These are phyloP conservation scores for Sebastes minor DNA, from an alignment of 2,797 vertebrate species.

Conservation along the genomic window DNA sequence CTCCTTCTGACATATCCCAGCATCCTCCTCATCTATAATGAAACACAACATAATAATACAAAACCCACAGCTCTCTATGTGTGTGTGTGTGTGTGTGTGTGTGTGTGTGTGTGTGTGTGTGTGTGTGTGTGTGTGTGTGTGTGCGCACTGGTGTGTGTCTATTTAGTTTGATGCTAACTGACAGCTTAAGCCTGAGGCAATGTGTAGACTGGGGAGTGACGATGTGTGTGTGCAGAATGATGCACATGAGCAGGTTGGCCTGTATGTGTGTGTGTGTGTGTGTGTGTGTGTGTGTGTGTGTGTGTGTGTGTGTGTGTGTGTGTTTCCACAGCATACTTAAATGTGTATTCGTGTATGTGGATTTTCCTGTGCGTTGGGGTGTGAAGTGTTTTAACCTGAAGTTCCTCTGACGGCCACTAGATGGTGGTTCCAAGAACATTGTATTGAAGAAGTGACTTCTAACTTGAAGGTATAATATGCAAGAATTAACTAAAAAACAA, in stretches of 20 bases:
- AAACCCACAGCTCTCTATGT: constrained; percentile 24
- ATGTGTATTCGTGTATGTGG: background rate
- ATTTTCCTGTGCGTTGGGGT: background rate
- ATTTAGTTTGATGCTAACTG: constrained; percentile 52
- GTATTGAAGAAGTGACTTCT: background rate
- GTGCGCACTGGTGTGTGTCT: background rate
- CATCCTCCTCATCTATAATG: constrained; percentile 70
- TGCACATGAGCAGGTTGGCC: constrained; percentile 25
- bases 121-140: background rate
- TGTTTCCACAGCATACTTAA: background rate
- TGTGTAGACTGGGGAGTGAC: constrained; percentile 34
- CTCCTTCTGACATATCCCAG: constrained; percentile 52
- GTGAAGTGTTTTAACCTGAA: background rate
- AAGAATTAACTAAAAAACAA: too few species aligned
- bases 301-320: background rate
- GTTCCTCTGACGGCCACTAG: constrained; percentile 33
- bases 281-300: background rate
- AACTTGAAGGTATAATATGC: background rate
- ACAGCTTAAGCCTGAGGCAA: constrained; percentile 61
- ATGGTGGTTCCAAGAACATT: background rate
- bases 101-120: constrained; percentile 9
- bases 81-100: constrained; percentile 4
- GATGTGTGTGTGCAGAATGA: constrained; percentile 17
- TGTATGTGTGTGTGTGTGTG: background rate
- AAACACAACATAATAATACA: constrained; percentile 62